Percentiles rank a stretch among this genome's conserved stretches.
These are phyloP conservation scores for Atlantisia rogersi DNA, from an alignment of 2,113 vertebrate species.

Conservation along the genomic window DNA sequence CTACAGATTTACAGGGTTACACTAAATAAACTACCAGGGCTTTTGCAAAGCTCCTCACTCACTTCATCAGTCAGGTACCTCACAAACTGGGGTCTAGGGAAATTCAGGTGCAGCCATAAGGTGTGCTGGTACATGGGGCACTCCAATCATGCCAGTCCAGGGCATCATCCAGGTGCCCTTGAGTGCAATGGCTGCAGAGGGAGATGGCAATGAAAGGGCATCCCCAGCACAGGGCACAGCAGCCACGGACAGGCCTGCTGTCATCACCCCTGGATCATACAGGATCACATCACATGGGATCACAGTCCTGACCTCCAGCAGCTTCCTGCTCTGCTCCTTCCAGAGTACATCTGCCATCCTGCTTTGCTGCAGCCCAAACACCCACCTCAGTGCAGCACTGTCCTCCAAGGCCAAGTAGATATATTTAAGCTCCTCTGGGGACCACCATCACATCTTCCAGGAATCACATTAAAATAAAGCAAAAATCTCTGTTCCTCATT, in stretches of 20 bases:
- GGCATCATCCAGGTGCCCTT: not conserved
- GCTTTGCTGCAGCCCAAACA: not conserved
- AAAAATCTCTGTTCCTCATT: constrained; percentile 27
- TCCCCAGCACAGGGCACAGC: not conserved
- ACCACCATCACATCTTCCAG: not conserved
- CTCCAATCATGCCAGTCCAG: not conserved
- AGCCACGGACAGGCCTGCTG: not conserved
- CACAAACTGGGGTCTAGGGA: not conserved
- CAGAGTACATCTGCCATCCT: not conserved
- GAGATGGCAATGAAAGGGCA: not conserved
- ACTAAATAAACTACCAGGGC: not conserved
- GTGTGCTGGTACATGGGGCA: not conserved
- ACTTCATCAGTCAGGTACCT: not conserved
- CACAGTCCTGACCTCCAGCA: not conserved
- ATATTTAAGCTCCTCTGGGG: not conserved
- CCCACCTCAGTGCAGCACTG: not conserved
- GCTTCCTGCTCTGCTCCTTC: not conserved
- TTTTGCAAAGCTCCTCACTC: not conserved
- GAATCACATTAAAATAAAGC: constrained; percentile 6
- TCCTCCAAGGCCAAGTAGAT: not conserved
- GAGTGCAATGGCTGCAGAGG: accelerated
- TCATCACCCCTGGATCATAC: not conserved
- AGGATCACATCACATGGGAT: not conserved
- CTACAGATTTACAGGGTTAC: not conserved
- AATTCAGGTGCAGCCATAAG: not conserved